phyloP scores from a whole-genome alignment of 1,140 invertebrate genomes.

The Chironomus striatipennis region DNA sequence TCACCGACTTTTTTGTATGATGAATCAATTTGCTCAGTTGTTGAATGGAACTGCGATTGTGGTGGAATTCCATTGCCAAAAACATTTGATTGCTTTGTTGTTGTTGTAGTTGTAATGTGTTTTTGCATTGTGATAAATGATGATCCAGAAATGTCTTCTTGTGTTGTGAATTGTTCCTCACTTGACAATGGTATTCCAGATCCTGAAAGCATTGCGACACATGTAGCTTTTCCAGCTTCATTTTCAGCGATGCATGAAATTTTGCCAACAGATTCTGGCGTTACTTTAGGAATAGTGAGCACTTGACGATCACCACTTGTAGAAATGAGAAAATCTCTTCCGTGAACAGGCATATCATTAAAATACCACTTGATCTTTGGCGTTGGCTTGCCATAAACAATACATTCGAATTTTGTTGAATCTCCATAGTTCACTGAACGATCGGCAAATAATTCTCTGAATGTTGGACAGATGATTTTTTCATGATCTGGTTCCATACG shows the following conservation, averaged over 20 bases:
- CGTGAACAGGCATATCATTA: slow-evolving; percentile 57
- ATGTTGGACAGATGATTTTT: slow-evolving; percentile 50
- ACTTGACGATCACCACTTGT: slow-evolving; percentile 62
- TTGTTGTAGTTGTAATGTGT: slow-evolving; percentile 37
- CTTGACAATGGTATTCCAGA: slow-evolving; percentile 31
- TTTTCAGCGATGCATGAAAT: slow-evolving; percentile 69
- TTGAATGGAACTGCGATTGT: slow-evolving; percentile 24
- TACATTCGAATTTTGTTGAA: slow-evolving; percentile 60
- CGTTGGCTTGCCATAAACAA: slow-evolving; percentile 57
- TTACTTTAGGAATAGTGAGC: slow-evolving; percentile 51
- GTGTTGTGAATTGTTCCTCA: slow-evolving; percentile 31
- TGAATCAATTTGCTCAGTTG: slow-evolving; percentile 34
- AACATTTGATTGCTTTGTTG: slow-evolving; percentile 37
- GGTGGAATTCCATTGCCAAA: slow-evolving; percentile 42
- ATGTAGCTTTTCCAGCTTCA: slow-evolving; percentile 58
- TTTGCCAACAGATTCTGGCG: slow-evolving; percentile 52
- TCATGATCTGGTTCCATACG: slow-evolving; percentile 40
- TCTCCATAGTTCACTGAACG: slow-evolving; percentile 44
- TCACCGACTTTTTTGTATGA: slow-evolving; percentile 36
- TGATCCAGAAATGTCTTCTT: slow-evolving; percentile 38
- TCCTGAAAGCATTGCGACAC: slow-evolving; percentile 48
- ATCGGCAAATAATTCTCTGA: slow-evolving; percentile 56
- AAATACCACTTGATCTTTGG: slow-evolving; percentile 69
- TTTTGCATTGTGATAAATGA: slow-evolving; percentile 39
- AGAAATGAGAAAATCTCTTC: slow-evolving; percentile 59